Evolutionary conservation across 1,140 invertebrate genomes (phyloP).

Genomic region (Gonioctena quinquepunctata): DNA sequence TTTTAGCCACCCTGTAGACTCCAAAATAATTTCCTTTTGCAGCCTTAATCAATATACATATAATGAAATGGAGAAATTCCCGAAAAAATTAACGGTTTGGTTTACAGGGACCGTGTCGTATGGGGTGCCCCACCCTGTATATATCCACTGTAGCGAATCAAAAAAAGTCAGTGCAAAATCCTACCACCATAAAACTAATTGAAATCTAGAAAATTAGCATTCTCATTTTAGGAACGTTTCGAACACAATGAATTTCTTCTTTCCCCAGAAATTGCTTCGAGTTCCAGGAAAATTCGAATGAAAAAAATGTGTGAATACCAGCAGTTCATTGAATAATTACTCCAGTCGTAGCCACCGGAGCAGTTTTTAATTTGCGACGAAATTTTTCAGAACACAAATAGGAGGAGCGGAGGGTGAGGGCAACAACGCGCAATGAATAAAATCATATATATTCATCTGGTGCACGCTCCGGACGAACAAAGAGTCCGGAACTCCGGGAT

Average conservation of each 20-base stretch:
- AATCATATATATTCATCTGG: constrained; percentile 45
- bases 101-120: too few species aligned
- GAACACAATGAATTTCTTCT: not conserved
- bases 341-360: constrained; percentile 5
- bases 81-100: too few species aligned
- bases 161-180: too few species aligned
- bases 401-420: constrained; percentile 29
- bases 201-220: too few species aligned
- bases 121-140: too few species aligned
- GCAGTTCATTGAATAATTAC: constrained; percentile 16
- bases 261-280: not conserved
- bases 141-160: too few species aligned
- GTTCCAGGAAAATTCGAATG: not conserved
- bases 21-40: too few species aligned
- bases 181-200: too few species aligned
- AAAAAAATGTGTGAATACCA: constrained; percentile 1
- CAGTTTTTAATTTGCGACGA: constrained; percentile 41
- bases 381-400: constrained; percentile 30
- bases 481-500: constrained; percentile 36
- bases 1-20: too few species aligned
- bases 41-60: too few species aligned
- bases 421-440: constrained; percentile 48
- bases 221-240: too few species aligned
- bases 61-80: too few species aligned
- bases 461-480: constrained; percentile 35